phyloP scores from a whole-genome alignment of 1,140 invertebrate species.

The Halesus radiatus region DNA sequence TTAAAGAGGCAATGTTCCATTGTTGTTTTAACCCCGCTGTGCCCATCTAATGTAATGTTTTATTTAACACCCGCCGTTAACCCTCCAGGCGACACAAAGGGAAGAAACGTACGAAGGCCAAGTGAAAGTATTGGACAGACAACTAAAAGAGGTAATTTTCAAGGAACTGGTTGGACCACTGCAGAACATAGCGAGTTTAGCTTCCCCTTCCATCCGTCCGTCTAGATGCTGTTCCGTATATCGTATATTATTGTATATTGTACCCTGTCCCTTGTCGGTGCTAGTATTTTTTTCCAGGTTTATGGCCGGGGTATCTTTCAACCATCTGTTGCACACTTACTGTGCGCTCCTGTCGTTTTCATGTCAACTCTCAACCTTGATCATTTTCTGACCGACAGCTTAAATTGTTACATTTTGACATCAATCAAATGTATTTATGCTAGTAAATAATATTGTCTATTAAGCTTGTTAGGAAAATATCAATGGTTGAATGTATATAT shows the following conservation, averaged over 20 bases:
- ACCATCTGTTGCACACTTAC: slow-evolving; percentile 12
- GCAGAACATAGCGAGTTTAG: slow-evolving; percentile 55
- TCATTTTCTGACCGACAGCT: background rate
- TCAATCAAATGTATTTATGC: too few relatives aligned
- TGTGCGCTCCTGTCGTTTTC: slow-evolving; percentile 20
- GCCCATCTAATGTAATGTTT: slow-evolving; percentile 55
- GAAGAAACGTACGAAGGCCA: slow-evolving; percentile 96
- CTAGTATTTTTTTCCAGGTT: slow-evolving; percentile 42
- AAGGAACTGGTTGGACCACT: background rate
- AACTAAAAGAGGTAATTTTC: slow-evolving; percentile 91
- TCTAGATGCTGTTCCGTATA: slow-evolving; percentile 17
- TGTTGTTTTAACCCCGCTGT: slow-evolving; percentile 31
- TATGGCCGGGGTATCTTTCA: slow-evolving; percentile 34
- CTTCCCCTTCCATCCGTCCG: slow-evolving; percentile 19
- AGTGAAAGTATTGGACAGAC: slow-evolving; percentile 91
- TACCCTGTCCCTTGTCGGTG: slow-evolving; percentile 28
- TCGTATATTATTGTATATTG: slow-evolving; percentile 8
- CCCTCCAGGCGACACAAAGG: slow-evolving; percentile 90
- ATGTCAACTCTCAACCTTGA: slow-evolving; percentile 17
- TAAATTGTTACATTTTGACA: too few relatives aligned
- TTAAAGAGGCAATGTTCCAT: slow-evolving; percentile 9
- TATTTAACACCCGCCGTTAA: slow-evolving; percentile 42
- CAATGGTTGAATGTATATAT: slow-evolving; percentile 25
- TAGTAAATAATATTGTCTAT: too few relatives aligned
- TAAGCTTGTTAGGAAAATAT: background rate